Conservation (phyloP, 2,888 invertebrate genomes). For the Hecatera dysodea region DNA sequence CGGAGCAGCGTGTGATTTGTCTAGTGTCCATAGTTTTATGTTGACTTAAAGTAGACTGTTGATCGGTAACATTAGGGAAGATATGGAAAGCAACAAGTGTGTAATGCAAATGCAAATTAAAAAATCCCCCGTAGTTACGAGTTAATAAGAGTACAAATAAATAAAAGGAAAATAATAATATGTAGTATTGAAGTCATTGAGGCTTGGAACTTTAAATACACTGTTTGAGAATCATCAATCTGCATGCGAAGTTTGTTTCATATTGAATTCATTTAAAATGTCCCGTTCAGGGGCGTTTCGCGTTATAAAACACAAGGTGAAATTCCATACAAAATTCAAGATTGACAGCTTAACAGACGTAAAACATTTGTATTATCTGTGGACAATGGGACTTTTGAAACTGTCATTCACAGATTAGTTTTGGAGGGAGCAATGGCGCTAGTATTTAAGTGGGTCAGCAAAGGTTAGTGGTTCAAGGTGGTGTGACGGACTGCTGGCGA, state of each 20-base stretch:
- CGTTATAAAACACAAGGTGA: conserved; percentile 31
- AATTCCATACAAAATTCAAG: conserved; percentile 32
- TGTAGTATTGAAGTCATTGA: too few relatives aligned
- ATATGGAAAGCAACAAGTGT: background rate
- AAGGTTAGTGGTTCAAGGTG: conserved; percentile 67
- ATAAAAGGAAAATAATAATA: background rate
- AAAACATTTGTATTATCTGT: conserved; percentile 55
- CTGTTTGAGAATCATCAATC: background rate
- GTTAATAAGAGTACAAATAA: background rate
- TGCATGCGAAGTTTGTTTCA: background rate
- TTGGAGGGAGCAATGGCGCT: conserved; percentile 51
- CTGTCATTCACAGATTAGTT: conserved; percentile 62
- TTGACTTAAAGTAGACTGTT: background rate
- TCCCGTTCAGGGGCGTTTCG: conserved; percentile 7
- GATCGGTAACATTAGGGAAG: background rate
- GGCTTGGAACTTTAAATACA: background rate
- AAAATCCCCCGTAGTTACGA: background rate
- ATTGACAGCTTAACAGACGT: conserved; percentile 62
- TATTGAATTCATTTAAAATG: conserved; percentile 7
- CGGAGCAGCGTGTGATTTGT: background rate
- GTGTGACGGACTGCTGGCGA: conserved; percentile 9
- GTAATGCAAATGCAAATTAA: background rate
- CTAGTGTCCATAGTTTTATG: background rate
- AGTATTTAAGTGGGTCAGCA: conserved; percentile 58
- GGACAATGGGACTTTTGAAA: conserved; percentile 59